phyloP scores from a whole-genome alignment of 1,140 invertebrate species.

The Leptinotarsa lineolata region DNA sequence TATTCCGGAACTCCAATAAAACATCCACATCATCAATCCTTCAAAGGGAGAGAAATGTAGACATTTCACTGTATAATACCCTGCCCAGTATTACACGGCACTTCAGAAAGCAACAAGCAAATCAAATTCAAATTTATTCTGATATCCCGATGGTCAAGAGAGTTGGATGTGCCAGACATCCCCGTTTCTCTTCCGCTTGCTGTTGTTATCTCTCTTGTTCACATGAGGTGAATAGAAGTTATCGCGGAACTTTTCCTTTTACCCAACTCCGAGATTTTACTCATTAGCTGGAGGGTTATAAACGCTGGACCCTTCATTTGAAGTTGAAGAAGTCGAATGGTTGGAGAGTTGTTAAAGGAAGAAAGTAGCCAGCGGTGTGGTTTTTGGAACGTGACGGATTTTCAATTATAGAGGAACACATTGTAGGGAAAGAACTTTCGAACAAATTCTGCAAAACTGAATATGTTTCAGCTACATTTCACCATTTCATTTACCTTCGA shows the following conservation, averaged over 20 bases:
- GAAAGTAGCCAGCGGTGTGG: neutral
- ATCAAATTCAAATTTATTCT: constrained; percentile 3
- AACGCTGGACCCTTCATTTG: neutral
- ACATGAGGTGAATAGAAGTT: neutral
- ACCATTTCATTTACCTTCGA: too few relatives aligned
- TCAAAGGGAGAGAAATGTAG: neutral
- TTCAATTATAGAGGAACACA: too few relatives aligned
- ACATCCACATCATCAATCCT: neutral
- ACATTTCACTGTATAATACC: neutral
- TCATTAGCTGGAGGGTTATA: neutral
- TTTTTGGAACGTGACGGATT: too few relatives aligned
- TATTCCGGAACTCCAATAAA: too few relatives aligned
- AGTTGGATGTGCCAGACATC: neutral
- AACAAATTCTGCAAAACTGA: too few relatives aligned
- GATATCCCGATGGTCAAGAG: neutral
- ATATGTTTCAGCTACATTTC: too few relatives aligned
- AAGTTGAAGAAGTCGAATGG: neutral
- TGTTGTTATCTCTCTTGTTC: too few relatives aligned
- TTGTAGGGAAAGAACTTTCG: too few relatives aligned
- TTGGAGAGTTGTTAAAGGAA: neutral
- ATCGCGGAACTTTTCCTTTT: neutral
- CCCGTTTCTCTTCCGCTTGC: neutral
- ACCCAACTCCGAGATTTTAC: neutral
- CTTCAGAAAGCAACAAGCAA: neutral
- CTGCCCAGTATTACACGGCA: neutral